Base-by-base conservation (phyloP, 1,140 invertebrate species). In the Cotesia glomerata region DNA sequence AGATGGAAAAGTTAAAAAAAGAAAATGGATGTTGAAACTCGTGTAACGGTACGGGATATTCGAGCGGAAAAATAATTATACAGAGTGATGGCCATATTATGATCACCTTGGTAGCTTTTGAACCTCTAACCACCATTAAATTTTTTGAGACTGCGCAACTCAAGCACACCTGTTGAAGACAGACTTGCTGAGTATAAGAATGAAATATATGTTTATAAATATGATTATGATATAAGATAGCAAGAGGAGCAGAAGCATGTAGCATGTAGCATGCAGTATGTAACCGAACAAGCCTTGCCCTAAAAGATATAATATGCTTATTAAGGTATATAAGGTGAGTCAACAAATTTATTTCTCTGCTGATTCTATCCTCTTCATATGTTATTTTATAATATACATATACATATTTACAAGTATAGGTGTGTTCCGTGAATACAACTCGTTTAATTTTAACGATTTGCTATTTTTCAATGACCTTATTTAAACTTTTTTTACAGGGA, bases 121-220 rank as follows among this genome's bases (percentile, higher is more conserved):
- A 49, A 26, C 54, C 34, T 34, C 51, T 54, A 63, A 61, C 2
- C 39, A 65, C 32, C 32, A 52, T 68, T 61, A 54, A 3, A 54
- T 54, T 54, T 14, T 18, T 5, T 13, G 3, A 14, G n/a, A n/a
- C 5, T 54, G 13, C 52, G 16, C 26, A 16, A 62, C 65, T 45
- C 39, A 59, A 54, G 71, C 64, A 77, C 81, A 84, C 82, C 82
- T 84, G 82, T 83, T 83, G 81, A 74, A 76, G 75, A 11, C 56
- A 71, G 9, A 16, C 14, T 39, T 36, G n/a, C 65, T 56, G 69
- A 76, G 75, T 9, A 11, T 77, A 72, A 80, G 81, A 83, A 26
- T 26, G 26, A 26, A 26, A 26, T 26, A 26, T 26, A 26, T 26
- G 1, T 26, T 26, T 80, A 83, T 78, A 79, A 80, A 82, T 84